These are phyloP conservation scores for Menura novaehollandiae DNA, from an alignment of 2,113 vertebrate genomes.

Conservation along the genomic window DNA sequence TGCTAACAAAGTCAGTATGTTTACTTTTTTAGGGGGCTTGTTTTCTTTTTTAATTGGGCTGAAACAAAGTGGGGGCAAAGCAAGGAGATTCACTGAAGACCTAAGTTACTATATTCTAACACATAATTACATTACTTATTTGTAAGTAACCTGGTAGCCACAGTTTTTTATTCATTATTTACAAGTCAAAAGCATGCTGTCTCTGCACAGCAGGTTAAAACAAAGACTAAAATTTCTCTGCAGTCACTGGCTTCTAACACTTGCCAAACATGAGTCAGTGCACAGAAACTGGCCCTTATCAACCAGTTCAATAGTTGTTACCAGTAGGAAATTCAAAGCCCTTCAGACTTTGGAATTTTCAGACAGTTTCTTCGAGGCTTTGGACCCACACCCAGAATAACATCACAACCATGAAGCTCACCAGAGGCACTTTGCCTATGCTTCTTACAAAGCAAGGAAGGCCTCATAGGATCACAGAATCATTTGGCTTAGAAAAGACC, in stretches of 20 bases:
- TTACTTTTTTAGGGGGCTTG: background rate
- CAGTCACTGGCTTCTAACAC: background rate
- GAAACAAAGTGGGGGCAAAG: background rate
- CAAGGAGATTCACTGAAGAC: background rate
- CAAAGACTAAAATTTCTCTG: background rate
- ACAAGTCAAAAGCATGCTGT: background rate
- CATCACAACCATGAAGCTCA: background rate
- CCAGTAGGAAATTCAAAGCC: background rate
- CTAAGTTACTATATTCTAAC: background rate
- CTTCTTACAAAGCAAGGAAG: background rate
- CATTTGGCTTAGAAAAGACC: background rate
- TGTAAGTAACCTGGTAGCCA: background rate
- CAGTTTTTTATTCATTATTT: background rate
- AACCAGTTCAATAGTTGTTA: background rate
- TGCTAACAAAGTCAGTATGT: background rate
- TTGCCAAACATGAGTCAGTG: background rate
- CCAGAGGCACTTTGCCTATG: background rate
- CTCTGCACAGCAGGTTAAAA: background rate
- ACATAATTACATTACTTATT: background rate
- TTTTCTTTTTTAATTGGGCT: background rate
- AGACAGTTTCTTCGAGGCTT: background rate
- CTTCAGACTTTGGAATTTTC: background rate
- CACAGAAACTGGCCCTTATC: background rate
- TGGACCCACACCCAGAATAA: background rate
- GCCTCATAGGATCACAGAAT: background rate